Percentiles rank a stretch among this genome's conserved stretches.
Conservation (phyloP, 2,888 invertebrate species). For the Rosalia funebris region DNA sequence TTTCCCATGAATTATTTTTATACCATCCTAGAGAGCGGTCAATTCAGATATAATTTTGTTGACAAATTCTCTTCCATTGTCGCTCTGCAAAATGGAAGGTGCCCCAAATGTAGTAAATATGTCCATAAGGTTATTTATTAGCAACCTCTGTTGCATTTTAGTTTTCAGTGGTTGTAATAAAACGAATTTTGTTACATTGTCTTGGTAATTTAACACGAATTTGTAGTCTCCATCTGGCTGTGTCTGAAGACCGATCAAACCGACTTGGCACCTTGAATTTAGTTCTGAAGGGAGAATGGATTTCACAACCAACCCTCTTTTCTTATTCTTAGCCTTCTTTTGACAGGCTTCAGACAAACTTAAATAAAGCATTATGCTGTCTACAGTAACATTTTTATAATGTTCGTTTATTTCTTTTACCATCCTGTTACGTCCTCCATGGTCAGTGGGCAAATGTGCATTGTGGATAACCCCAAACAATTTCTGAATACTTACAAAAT, state of each 20-base stretch:
- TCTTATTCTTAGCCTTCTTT: not conserved
- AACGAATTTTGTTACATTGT: constrained; percentile 42
- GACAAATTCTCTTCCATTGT: constrained; percentile 25
- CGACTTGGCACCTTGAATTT: constrained; percentile 53
- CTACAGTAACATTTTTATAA: constrained; percentile 39
- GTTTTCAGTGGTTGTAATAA: constrained; percentile 38
- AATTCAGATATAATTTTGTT: constrained; percentile 9
- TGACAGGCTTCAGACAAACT: not conserved
- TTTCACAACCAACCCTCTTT: not conserved
- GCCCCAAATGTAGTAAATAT: constrained; percentile 1
- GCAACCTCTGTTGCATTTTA: too few species aligned
- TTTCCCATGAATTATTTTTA: constrained; percentile 36
- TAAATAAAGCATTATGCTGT: constrained; percentile 8
- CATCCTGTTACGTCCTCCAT: not conserved
- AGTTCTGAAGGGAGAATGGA: constrained; percentile 30
- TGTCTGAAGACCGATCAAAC: constrained; percentile 53
- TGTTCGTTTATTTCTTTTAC: constrained; percentile 15
- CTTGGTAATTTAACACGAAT: constrained; percentile 27
- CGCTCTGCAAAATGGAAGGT: not conserved
- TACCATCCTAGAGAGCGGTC: constrained; percentile 20
- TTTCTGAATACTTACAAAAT: not conserved
- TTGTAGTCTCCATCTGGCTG: constrained; percentile 38
- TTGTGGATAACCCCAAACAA: not conserved
- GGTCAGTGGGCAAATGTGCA: not conserved
- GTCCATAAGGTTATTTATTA: too few species aligned